Conservation (phyloP, 2,113 vertebrate genomes). For the Spilogale gracilis region DNA sequence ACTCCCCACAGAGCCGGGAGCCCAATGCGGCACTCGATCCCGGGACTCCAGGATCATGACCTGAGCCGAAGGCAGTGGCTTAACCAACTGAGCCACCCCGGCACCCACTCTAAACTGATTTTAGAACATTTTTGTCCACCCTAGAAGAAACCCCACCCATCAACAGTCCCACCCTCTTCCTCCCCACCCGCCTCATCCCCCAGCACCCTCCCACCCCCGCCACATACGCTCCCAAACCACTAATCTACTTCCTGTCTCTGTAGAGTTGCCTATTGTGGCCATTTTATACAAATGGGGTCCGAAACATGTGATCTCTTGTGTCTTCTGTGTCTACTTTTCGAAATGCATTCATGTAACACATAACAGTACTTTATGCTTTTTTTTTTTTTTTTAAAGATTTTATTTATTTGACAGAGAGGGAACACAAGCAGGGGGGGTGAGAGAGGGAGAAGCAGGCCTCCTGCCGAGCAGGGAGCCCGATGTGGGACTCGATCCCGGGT, state of each 20-base stretch:
- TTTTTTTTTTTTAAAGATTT: background rate
- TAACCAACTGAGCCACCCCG: no score
- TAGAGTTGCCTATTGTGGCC: background rate
- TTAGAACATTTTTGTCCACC: slow-evolving; percentile 15
- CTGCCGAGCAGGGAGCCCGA: no score
- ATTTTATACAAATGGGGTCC: background rate
- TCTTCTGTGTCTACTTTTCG: background rate
- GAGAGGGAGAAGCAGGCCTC: no score
- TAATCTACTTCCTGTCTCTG: background rate
- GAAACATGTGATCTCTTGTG: background rate
- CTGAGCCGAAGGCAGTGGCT: no score
- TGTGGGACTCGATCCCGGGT: no score
- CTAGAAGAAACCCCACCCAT: background rate
- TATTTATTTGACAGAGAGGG: no score
- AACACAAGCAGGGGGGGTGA: no score
- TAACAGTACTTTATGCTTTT: background rate
- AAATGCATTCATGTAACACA: background rate
- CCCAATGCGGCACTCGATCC: no score
- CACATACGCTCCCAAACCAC: background rate
- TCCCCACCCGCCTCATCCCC: background rate
- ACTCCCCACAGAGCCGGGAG: no score
- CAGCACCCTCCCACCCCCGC: background rate
- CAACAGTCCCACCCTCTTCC: background rate
- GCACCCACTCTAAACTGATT: background rate
- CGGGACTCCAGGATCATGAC: no score